Evolutionary conservation across 2,888 invertebrate genomes (phyloP).

Genomic region (Atethmia centrago): DNA sequence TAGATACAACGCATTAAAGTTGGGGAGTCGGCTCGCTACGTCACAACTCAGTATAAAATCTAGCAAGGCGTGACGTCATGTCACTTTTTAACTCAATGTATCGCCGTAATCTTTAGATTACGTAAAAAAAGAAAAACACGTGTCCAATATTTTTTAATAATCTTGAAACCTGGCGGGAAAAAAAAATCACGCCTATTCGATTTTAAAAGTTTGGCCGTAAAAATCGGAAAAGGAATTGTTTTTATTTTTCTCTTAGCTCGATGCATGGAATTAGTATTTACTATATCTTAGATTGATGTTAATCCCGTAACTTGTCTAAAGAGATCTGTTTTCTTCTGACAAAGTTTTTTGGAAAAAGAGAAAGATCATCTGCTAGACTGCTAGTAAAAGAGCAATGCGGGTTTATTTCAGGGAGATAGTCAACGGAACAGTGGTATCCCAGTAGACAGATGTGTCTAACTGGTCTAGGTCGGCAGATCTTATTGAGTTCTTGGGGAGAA

Average conservation of each 20-base stretch:
- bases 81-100: too few relatives aligned
- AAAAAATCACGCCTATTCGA: too few relatives aligned
- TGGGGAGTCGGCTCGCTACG: too few relatives aligned
- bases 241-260: too few relatives aligned
- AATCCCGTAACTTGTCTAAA: background rate
- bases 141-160: too few relatives aligned
- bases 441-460: background rate
- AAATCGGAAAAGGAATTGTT: background rate
- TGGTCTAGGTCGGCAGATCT: background rate
- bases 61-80: too few relatives aligned
- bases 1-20: too few relatives aligned
- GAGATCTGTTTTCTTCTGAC: background rate
- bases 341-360: background rate
- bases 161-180: too few relatives aligned
- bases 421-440: background rate
- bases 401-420: background rate
- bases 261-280: background rate
- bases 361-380: background rate
- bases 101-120: too few relatives aligned
- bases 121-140: too few relatives aligned
- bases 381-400: background rate
- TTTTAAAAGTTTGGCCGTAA: background rate
- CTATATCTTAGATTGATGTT: background rate
- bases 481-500: background rate
- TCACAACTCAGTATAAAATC: too few relatives aligned